Base-by-base conservation (phyloP, 2,888 invertebrate species). In the Elysia crispata region DNA sequence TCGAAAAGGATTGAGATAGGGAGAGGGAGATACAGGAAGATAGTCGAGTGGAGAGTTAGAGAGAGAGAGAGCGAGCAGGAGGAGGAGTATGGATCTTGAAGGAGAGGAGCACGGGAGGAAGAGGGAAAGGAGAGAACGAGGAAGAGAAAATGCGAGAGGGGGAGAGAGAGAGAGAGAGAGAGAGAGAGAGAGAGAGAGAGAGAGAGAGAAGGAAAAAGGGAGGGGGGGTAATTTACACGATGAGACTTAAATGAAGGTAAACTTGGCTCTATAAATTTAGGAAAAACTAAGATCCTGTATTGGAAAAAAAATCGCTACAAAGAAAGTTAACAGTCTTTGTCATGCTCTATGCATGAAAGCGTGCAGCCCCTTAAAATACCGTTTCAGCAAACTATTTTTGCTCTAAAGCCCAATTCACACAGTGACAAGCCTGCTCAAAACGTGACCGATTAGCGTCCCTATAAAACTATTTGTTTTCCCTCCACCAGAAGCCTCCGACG, bases 21-120 rank as follows among this genome's bases (percentile, higher is more conserved):
- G n/a, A 69, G 57, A 77, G 54, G 57, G 57, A 69, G 69, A 69
- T 41, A 73, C 62, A 78, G 41, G 72, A 49, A 73, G 66, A 54
- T 64, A 73, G 50, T 54, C 20, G 54, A 62, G 72, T 0, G 33
- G 41, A 77, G 49, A 78, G 64, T 62, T 31, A 78, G 28, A 72
- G 62, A 78, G 41, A 70, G 70, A 20, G 60, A 28, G 62, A 76
- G 76, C 64, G 76, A 76, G 64, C 64, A 66, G 41, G 69, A 69
- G 25, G 25, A n/a, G n/a, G n/a, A n/a, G n/a, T n/a, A n/a, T n/a
- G n/a, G n/a, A n/a, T n/a, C n/a, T n/a, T n/a, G n/a, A n/a, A n/a
- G n/a, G 33, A n/a, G 31, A 41, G 6, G 25, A 20, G n/a, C 13
- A 41, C 20, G 25, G 64, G 25, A n/a, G 18, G 41, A 64, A 25